A percentile compares a stretch with the other conserved stretches of the same genome.
Evolutionary conservation across 2,113 vertebrate species (phyloP).

Genomic region (Nothoprocta pentlandii): DNA sequence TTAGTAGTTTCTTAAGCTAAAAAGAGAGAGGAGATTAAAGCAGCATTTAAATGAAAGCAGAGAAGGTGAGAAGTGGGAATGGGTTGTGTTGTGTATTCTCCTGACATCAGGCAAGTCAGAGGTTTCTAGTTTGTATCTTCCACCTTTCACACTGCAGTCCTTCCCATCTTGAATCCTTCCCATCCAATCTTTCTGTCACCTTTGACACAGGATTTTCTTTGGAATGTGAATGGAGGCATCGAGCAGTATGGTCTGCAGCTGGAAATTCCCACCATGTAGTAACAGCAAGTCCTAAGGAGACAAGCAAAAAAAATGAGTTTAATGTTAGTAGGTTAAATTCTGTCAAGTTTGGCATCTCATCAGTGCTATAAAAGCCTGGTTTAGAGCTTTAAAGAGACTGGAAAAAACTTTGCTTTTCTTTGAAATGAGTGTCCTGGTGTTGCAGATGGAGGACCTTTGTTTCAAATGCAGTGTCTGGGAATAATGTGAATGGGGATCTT

Average conservation of each 20-base stretch:
- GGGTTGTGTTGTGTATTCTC: neutral
- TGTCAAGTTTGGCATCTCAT: neutral
- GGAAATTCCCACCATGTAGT: neutral
- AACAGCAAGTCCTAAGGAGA: neutral
- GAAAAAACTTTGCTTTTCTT: neutral
- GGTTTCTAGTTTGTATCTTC: neutral
- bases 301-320: neutral
- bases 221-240: neutral
- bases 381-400: neutral
- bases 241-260: neutral
- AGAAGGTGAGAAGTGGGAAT: neutral
- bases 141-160: neutral
- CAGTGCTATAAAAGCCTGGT: neutral
- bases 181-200: neutral
- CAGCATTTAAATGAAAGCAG: rapidly evolving
- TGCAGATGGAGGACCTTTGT: neutral
- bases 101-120: neutral
- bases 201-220: neutral
- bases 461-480: neutral
- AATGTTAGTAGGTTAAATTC: neutral
- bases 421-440: neutral
- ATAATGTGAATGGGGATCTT: neutral
- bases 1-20: neutral
- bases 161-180: neutral
- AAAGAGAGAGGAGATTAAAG: neutral